Evolutionary conservation across 1,140 invertebrate genomes (phyloP).

Genomic region (Vollenhovia emeryi): DNA sequence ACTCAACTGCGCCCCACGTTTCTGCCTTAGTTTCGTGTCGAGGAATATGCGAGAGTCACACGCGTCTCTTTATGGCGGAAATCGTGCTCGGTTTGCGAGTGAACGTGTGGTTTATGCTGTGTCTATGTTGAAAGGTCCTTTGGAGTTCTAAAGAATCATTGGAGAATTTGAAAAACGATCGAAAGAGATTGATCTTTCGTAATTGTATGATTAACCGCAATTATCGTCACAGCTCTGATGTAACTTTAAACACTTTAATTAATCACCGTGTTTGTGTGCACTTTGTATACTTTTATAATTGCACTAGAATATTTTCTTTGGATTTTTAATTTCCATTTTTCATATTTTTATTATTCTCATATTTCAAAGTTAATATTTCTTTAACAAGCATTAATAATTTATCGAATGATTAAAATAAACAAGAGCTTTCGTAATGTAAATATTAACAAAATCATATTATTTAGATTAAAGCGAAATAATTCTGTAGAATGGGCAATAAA

Average conservation of each 20-base stretch:
- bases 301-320: not conserved
- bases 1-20: conserved; percentile 51
- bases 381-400: not conserved
- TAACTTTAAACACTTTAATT: conserved; percentile 20
- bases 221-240: not conserved
- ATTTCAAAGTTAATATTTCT: not conserved
- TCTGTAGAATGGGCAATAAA: not conserved
- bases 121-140: not conserved
- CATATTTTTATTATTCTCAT: not conserved
- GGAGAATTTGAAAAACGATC: not conserved
- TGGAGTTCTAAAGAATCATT: not conserved
- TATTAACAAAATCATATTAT: not conserved
- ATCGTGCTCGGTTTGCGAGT: conserved; percentile 7
- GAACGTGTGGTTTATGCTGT: not conserved
- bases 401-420: not conserved
- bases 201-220: not conserved
- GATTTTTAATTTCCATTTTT: not conserved
- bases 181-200: not conserved
- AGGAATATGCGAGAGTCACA: conserved; percentile 27
- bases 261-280: not conserved
- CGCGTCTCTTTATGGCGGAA: conserved; percentile 17
- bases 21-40: conserved; percentile 62
- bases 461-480: not conserved
- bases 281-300: conserved; percentile 7
- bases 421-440: not conserved